These are phyloP conservation scores for Herpetotheres cachinnans DNA, from an alignment of 2,113 vertebrate species.

Conservation along the genomic window DNA sequence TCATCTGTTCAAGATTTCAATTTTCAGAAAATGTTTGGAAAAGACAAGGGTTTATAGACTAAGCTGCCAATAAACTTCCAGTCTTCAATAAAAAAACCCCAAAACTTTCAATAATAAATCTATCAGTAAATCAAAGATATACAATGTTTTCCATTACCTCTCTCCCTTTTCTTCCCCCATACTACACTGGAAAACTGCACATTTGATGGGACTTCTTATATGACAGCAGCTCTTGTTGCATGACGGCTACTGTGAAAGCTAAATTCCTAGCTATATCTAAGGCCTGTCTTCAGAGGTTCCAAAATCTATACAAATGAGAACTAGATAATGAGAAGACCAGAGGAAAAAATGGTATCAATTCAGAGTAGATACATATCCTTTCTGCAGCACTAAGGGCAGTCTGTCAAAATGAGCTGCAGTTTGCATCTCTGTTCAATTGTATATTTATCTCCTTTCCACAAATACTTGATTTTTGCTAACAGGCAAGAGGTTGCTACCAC, in stretches of 20 bases:
- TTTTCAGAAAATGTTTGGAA: neutral
- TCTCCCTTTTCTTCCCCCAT: neutral
- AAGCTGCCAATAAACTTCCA: neutral
- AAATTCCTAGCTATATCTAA: neutral
- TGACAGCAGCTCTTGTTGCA: neutral
- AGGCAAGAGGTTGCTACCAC: rapidly evolving
- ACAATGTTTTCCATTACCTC: neutral
- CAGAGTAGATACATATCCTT: neutral
- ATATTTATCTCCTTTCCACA: neutral
- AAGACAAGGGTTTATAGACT: neutral
- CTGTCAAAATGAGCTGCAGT: neutral
- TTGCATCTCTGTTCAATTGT: neutral
- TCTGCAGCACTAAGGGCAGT: neutral
- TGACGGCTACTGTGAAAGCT: neutral
- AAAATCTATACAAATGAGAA: neutral
- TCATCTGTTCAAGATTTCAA: neutral
- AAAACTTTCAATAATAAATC: neutral
- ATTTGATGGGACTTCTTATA: neutral
- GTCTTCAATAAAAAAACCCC: neutral
- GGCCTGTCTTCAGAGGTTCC: neutral
- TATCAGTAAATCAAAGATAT: neutral
- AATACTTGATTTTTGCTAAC: neutral
- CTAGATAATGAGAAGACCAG: neutral
- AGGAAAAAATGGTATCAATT: neutral
- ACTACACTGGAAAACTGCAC: neutral